phyloP scores from a whole-genome alignment of 2,888 invertebrate species.

The Euphydryas editha region DNA sequence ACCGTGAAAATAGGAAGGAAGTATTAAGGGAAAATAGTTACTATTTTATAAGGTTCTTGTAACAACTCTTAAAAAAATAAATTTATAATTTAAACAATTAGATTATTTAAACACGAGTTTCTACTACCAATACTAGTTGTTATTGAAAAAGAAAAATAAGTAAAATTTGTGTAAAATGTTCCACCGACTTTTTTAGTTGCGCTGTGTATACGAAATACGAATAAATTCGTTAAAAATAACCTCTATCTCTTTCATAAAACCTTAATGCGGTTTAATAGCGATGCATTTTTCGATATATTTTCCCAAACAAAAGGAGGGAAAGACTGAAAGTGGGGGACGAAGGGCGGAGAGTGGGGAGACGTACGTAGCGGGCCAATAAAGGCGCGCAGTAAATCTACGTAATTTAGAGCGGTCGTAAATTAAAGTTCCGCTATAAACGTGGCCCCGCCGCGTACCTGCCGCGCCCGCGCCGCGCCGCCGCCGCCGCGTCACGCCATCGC shows the following conservation, averaged over 20 bases:
- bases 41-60: too few species aligned
- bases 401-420: slow-evolving; percentile 82
- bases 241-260: slow-evolving; percentile 28
- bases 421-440: slow-evolving; percentile 81
- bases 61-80: too few species aligned
- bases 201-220: slow-evolving; percentile 25
- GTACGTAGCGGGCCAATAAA: slow-evolving; percentile 79
- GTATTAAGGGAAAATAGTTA: too few species aligned
- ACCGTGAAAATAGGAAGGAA: too few species aligned
- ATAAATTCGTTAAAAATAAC: slow-evolving; percentile 32
- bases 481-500: slow-evolving; percentile 54
- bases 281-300: slow-evolving; percentile 45
- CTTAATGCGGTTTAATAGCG: slow-evolving; percentile 42
- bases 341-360: slow-evolving; percentile 56
- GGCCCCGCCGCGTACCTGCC: slow-evolving; percentile 73
- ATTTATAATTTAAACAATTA: too few species aligned
- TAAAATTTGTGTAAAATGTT: background rate
- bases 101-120: too few species aligned
- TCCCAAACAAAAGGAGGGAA: slow-evolving; percentile 56
- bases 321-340: slow-evolving; percentile 57
- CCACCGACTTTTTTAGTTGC: background rate
- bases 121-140: too few species aligned
- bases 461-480: slow-evolving; percentile 59
- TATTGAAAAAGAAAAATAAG: too few species aligned
- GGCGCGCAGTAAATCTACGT: slow-evolving; percentile 82